phyloP scores from a whole-genome alignment of 1,140 invertebrate genomes.

The Parapsyche elsis region DNA sequence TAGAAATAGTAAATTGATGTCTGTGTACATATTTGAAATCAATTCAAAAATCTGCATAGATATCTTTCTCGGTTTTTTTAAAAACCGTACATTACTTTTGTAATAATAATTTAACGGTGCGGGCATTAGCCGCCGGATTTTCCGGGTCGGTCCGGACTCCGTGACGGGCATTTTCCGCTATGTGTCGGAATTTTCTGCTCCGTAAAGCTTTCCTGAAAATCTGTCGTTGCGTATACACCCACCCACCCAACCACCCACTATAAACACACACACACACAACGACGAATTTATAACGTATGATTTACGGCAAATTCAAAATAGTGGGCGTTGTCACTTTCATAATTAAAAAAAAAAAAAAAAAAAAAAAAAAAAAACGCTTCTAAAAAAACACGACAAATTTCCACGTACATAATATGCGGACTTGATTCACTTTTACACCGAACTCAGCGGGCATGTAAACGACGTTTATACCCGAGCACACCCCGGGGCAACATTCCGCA shows the following conservation, averaged over 20 bases:
- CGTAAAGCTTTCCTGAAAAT: constrained; percentile 35
- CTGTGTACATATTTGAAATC: no score
- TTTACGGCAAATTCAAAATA: neutral
- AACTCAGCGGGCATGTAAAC: neutral
- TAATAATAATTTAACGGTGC: constrained; percentile 36
- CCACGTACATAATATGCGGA: neutral
- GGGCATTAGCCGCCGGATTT: constrained; percentile 41
- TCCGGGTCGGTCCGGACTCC: constrained; percentile 21
- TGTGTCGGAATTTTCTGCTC: constrained; percentile 39
- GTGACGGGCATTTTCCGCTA: constrained; percentile 24
- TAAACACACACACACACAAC: no score
- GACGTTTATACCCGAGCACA: no score
- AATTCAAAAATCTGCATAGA: no score
- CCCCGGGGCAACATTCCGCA: constrained; percentile 9
- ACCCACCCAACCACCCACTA: no score
- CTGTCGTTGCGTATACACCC: constrained; percentile 8
- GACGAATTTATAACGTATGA: no score
- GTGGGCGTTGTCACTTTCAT: neutral
- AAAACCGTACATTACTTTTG: no score
- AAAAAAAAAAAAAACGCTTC: no score
- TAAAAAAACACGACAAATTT: no score
- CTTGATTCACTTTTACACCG: neutral
- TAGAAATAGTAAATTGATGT: no score
- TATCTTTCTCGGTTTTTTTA: no score
- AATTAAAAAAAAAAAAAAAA: no score